Conservation (phyloP, 2,888 invertebrate genomes). For the Bombyx huttoni region DNA sequence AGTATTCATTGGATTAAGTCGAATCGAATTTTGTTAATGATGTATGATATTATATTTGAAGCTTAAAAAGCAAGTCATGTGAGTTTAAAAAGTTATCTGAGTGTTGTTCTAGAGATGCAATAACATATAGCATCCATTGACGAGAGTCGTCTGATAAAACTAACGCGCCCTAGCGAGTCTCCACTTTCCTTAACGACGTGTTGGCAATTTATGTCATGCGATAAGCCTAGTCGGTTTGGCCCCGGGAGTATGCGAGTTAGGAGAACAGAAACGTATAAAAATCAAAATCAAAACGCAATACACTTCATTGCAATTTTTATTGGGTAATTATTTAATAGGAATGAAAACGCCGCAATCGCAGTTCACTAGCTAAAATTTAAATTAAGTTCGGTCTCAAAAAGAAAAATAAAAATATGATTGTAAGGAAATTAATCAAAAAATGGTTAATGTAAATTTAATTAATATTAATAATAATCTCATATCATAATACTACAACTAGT, state of each 20-base stretch:
- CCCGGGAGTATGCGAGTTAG: slow-evolving; percentile 48
- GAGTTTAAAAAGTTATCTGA: slow-evolving; percentile 62
- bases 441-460: too few relatives aligned
- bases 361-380: too few relatives aligned
- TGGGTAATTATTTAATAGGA: too few relatives aligned
- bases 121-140: slow-evolving; percentile 63
- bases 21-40: slow-evolving; percentile 25
- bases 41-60: too few relatives aligned
- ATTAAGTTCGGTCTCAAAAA: too few relatives aligned
- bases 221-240: slow-evolving; percentile 69
- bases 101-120: slow-evolving; percentile 51
- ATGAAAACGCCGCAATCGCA: too few relatives aligned
- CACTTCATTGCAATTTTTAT: slow-evolving; percentile 1
- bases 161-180: slow-evolving; percentile 44
- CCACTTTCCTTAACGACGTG: slow-evolving; percentile 68
- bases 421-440: too few relatives aligned
- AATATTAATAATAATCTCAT: too few relatives aligned
- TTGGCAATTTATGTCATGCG: slow-evolving; percentile 68
- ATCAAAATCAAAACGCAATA: background rate
- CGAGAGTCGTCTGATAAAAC: slow-evolving; percentile 63
- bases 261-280: slow-evolving; percentile 31
- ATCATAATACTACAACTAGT: too few relatives aligned
- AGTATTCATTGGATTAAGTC: slow-evolving; percentile 49
- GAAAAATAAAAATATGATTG: too few relatives aligned
- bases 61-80: slow-evolving; percentile 9